Evolutionary conservation across 2,113 vertebrate species (phyloP), one percentile per base, ranked within the genome.

Genomic region (Plectropomus leopardus): DNA sequence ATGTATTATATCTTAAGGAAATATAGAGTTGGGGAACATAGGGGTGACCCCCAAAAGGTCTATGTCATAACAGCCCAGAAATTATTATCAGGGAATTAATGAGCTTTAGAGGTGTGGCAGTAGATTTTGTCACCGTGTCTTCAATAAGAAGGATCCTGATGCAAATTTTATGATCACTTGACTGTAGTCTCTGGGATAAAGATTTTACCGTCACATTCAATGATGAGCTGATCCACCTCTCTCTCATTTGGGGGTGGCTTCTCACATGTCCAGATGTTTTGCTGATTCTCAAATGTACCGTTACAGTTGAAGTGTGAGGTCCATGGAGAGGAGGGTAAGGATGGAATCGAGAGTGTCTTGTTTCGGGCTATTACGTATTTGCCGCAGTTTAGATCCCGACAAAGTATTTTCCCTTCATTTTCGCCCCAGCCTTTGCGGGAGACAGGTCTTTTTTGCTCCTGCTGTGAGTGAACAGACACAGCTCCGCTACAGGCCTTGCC

Each of bases 251-350:
- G 7, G 15, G 4, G 5, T 9, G 32, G 0, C 0, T 4, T 48
- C 21, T 87, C 58, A 45, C 93, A 95, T 1, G 89, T 72, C 94
- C 93, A 94, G 55, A 94, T 92, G 58, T 7, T 84, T 0, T 10
- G 0, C 21, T 16, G 7, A 0, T 4, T 19, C 0, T 11, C 0
- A n/a, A n/a, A n/a, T 0, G 0, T 0, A 13, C 1, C 17, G 0
- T 1, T 1, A 58, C 92, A 94, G 0, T 0, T 72, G 72, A 90
- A 93, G 24, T 5, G 82, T 45, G 44, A 8, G 34, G 34, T 9
- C 34, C 8, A n/a, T n/a, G n/a, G n/a, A n/a, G n/a, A n/a, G n/a
- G n/a, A n/a, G n/a, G n/a, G n/a, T n/a, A n/a, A n/a, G n/a, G n/a
- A n/a, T n/a, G n/a, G n/a, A n/a, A n/a, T n/a, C n/a, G n/a, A n/a